These are phyloP conservation scores for Ceratoteleas bidentatus DNA, from an alignment of 1,140 invertebrate species.

Conservation along the genomic window DNA sequence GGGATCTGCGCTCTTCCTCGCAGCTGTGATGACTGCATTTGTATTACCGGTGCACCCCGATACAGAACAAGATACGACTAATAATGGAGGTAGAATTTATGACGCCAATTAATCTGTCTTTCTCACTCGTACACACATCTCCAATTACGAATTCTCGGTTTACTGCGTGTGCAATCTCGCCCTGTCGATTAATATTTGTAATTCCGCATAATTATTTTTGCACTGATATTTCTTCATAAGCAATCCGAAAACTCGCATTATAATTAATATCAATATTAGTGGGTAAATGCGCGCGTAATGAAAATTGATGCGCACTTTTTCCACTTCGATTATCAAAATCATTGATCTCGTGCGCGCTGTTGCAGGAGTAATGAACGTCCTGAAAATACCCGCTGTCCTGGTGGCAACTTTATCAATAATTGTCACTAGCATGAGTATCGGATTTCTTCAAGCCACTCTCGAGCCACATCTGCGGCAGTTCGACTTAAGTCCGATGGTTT, in stretches of 20 bases:
- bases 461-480: no score
- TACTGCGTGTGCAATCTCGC: slow-evolving; percentile 77
- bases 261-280: slow-evolving; percentile 5
- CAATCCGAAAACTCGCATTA: background rate
- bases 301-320: slow-evolving; percentile 23
- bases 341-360: slow-evolving; percentile 20
- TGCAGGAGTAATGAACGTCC: no score
- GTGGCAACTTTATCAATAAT: no score
- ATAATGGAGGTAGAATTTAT: slow-evolving; percentile 83
- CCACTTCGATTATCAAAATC: background rate
- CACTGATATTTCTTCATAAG: slow-evolving; percentile 10
- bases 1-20: slow-evolving; percentile 88
- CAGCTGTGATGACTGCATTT: slow-evolving; percentile 88
- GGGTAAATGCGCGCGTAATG: slow-evolving; percentile 6
- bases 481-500: no score
- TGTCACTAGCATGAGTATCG: no score
- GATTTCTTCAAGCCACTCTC: no score
- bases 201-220: slow-evolving; percentile 21
- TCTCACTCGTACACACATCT: slow-evolving; percentile 16
- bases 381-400: no score
- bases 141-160: slow-evolving; percentile 79
- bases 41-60: slow-evolving; percentile 86
- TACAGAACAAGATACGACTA: slow-evolving; percentile 80
- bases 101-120: slow-evolving; percentile 37
- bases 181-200: slow-evolving; percentile 37